Evolutionary conservation across 2,888 invertebrate species (phyloP).

Genomic region (Calameuta filiformis): DNA sequence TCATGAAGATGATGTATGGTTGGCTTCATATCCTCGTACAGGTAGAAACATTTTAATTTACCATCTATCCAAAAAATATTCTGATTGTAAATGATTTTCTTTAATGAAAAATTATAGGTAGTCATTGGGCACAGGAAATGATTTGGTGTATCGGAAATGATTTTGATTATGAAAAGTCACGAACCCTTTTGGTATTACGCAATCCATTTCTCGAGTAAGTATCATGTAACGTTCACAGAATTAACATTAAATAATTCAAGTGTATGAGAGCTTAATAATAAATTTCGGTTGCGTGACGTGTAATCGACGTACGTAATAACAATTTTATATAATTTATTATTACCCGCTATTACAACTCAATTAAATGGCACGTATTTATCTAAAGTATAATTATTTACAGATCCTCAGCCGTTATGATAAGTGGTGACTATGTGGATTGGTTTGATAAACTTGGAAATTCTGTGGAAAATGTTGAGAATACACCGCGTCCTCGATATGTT

Average conservation of each 20-base stretch:
- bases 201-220: constrained; percentile 65
- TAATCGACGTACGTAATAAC: neutral
- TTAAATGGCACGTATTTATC: neutral
- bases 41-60: constrained; percentile 68
- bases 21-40: constrained; percentile 89
- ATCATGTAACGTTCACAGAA: neutral
- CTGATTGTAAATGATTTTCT: neutral
- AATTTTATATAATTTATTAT: neutral
- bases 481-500: constrained; percentile 79
- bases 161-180: constrained; percentile 81
- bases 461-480: constrained; percentile 76
- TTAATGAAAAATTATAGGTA: constrained; percentile 69
- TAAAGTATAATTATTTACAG: constrained; percentile 31
- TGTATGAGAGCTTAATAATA: neutral
- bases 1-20: constrained; percentile 82
- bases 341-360: neutral
- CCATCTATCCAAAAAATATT: neutral
- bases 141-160: constrained; percentile 88
- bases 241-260: neutral
- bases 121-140: constrained; percentile 96
- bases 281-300: neutral
- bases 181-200: constrained; percentile 72
- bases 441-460: constrained; percentile 73
- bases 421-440: constrained; percentile 51
- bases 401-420: constrained; percentile 54